phyloP scores from a whole-genome alignment of 2,888 invertebrate species.

The Cybosia mesomella region DNA sequence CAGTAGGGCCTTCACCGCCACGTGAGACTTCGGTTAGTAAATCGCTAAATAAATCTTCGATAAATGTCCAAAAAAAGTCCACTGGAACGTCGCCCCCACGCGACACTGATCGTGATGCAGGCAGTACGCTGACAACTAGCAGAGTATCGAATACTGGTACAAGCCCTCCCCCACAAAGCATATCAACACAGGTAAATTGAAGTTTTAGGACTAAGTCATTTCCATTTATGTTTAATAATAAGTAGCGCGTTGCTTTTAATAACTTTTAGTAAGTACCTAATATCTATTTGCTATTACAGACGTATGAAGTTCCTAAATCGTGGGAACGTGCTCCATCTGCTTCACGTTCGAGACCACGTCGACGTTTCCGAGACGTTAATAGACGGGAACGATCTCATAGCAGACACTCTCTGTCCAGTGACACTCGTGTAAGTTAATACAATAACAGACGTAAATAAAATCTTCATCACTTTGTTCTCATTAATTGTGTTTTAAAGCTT shows the following conservation, averaged over 20 bases:
- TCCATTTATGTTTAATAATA: background rate
- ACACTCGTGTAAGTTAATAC: conserved; percentile 86
- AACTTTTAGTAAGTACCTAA: background rate
- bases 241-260: background rate
- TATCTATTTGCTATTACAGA: conserved; percentile 60
- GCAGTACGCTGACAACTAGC: conserved; percentile 56
- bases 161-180: conserved; percentile 95
- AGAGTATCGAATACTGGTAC: conserved; percentile 90
- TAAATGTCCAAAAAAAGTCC: conserved; percentile 74
- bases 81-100: conserved; percentile 84
- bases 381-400: conserved; percentile 88
- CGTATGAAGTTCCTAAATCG: conserved; percentile 78
- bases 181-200: conserved; percentile 91
- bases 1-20: conserved; percentile 76
- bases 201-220: background rate
- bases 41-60: conserved; percentile 44
- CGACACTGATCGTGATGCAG: conserved; percentile 54
- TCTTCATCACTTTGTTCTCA: too few species aligned
- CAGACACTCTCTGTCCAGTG: conserved; percentile 89
- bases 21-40: conserved; percentile 69
- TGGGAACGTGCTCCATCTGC: conserved; percentile 72
- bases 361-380: conserved; percentile 72
- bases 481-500: background rate
- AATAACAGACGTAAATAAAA: background rate
- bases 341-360: conserved; percentile 70